Conservation (phyloP, 2,113 vertebrate genomes). For the Noctilio leporinus region DNA sequence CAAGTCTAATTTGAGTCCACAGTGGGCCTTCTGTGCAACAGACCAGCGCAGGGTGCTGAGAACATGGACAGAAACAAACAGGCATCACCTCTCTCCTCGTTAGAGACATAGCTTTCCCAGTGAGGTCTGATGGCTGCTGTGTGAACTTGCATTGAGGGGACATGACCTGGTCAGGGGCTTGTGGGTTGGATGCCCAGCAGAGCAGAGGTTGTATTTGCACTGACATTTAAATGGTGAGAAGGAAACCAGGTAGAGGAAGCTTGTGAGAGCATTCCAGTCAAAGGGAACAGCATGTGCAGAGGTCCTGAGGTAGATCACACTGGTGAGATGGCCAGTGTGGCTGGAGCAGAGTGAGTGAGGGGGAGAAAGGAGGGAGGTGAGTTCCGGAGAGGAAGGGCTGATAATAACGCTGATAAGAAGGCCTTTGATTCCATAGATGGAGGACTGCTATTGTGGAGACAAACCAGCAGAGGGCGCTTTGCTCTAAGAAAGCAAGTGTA, state of each 20-base stretch:
- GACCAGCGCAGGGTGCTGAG: neutral
- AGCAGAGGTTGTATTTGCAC: neutral
- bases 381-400: neutral
- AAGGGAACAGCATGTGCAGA: neutral
- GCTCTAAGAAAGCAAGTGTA: neutral
- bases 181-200: neutral
- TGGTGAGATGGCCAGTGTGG: accelerated
- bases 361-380: too few relatives aligned
- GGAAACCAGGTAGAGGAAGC: neutral
- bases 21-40: neutral
- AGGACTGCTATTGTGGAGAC: accelerated
- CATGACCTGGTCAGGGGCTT: neutral
- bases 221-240: neutral
- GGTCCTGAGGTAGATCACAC: neutral
- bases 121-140: neutral
- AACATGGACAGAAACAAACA: neutral
- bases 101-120: neutral
- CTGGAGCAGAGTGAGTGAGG: neutral
- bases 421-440: neutral
- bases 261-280: neutral
- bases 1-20: neutral
- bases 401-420: neutral
- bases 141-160: neutral
- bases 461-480: conserved; percentile 15
- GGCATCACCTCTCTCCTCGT: accelerated